These are phyloP conservation scores for Colaptes auratus DNA, from an alignment of 2,113 vertebrate species.

Conservation along the genomic window DNA sequence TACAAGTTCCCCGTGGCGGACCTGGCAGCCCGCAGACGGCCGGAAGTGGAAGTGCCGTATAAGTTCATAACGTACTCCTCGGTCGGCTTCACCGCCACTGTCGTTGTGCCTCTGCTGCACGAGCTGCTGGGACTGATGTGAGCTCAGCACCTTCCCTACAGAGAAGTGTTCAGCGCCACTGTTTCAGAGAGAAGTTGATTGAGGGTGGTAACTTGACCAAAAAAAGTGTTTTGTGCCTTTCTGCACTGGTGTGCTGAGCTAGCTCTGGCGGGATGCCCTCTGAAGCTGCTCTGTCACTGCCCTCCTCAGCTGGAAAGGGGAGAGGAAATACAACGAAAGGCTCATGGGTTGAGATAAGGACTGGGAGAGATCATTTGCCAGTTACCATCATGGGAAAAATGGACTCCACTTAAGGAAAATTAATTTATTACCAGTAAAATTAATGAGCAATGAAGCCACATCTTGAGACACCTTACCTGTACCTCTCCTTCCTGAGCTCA, in stretches of 20 bases:
- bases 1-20: constrained; percentile 77
- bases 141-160: background rate
- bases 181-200: background rate
- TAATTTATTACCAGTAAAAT: background rate
- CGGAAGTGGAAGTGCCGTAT: constrained; percentile 91
- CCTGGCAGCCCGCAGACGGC: constrained; percentile 75
- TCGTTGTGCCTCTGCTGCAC: constrained; percentile 84
- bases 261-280: background rate
- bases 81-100: constrained; percentile 84
- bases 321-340: background rate
- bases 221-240: constrained; percentile 33
- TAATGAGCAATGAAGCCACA: background rate
- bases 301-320: background rate
- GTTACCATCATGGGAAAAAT: background rate
- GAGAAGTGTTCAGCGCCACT: fast-evolving
- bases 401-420: background rate
- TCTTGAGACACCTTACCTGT: background rate
- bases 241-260: background rate
- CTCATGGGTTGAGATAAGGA: background rate
- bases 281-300: background rate
- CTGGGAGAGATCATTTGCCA: background rate
- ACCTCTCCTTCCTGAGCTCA: background rate
- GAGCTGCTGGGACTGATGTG: constrained; percentile 81
- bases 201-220: background rate
- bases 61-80: constrained; percentile 89